Evolutionary conservation across 2,888 invertebrate species (phyloP).

Genomic region (Meliscaeva auricollis): DNA sequence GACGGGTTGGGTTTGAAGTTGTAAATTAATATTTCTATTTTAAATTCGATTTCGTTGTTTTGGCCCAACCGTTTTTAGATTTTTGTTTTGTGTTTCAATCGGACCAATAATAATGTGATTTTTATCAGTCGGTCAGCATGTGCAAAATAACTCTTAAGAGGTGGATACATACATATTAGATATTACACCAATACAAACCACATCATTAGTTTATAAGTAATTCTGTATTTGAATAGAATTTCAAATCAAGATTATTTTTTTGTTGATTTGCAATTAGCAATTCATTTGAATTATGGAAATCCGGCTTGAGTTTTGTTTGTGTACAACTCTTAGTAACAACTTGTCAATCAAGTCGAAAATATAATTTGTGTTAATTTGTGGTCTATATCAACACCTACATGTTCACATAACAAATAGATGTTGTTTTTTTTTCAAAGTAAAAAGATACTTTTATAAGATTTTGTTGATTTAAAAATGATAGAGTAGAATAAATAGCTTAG

Average conservation of each 20-base stretch:
- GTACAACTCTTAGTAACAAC: slow-evolving; percentile 23
- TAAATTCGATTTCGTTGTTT: slow-evolving; percentile 41
- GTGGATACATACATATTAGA: neutral
- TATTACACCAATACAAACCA: neutral
- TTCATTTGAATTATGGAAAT: slow-evolving; percentile 32
- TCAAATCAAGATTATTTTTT: slow-evolving; percentile 32
- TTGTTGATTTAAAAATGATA: no score
- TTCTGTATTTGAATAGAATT: slow-evolving; percentile 21
- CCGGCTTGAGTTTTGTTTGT: slow-evolving; percentile 24
- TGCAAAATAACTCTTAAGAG: slow-evolving; percentile 28
- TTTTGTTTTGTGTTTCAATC: slow-evolving; percentile 11
- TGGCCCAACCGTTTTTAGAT: slow-evolving; percentile 44
- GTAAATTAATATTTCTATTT: slow-evolving; percentile 66
- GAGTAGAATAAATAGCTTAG: no score
- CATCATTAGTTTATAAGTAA: slow-evolving; percentile 11
- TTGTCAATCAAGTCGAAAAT: slow-evolving; percentile 32
- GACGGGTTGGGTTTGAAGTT: slow-evolving; percentile 60
- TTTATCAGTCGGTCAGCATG: slow-evolving; percentile 19
- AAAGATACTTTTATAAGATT: no score
- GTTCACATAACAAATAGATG: neutral
- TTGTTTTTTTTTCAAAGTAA: neutral
- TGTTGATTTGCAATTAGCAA: slow-evolving; percentile 50
- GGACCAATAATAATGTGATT: slow-evolving; percentile 3
- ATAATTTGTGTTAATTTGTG: neutral
- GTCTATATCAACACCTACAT: neutral